Evolutionary conservation across 1,140 invertebrate genomes (phyloP).

Genomic region (Meloidogyne hapla): DNA sequence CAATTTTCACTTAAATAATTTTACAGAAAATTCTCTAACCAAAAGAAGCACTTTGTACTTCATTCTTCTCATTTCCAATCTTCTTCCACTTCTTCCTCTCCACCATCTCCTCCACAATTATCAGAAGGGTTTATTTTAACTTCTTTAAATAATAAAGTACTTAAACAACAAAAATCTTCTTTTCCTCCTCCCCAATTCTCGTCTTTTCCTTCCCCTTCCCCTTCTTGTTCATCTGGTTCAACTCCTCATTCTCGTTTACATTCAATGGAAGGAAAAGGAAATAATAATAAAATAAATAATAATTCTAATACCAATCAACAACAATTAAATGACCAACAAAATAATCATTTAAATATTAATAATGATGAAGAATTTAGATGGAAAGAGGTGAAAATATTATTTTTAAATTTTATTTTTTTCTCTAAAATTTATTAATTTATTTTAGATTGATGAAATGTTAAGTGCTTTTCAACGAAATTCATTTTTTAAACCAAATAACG

Average conservation of each 20-base stretch:
- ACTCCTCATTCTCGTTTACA: not conserved
- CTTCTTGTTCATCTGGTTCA: not conserved
- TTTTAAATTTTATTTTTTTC: not conserved
- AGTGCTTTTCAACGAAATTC: slow-evolving; percentile 60
- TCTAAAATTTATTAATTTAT: not conserved
- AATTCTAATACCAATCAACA: not conserved
- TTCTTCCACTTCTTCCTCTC: not conserved
- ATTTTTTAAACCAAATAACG: not conserved
- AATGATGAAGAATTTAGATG: not conserved
- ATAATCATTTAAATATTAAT: not conserved
- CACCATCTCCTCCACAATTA: not conserved
- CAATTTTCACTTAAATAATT: no score
- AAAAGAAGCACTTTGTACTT: not conserved
- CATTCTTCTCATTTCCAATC: not conserved
- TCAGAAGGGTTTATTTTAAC: not conserved
- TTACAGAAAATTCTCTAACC: not conserved
- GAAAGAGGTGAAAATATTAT: not conserved
- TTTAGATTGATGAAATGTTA: slow-evolving; percentile 66
- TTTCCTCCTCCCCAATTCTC: no score
- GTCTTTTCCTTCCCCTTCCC: not conserved
- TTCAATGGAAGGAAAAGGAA: not conserved
- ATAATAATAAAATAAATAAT: not conserved
- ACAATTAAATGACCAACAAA: not conserved
- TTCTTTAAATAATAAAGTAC: not conserved
- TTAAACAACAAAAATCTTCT: not conserved